Evolutionary conservation across 1,140 invertebrate genomes (phyloP), one percentile per base, ranked within the genome.

Genomic region (Cotesia glomerata): DNA sequence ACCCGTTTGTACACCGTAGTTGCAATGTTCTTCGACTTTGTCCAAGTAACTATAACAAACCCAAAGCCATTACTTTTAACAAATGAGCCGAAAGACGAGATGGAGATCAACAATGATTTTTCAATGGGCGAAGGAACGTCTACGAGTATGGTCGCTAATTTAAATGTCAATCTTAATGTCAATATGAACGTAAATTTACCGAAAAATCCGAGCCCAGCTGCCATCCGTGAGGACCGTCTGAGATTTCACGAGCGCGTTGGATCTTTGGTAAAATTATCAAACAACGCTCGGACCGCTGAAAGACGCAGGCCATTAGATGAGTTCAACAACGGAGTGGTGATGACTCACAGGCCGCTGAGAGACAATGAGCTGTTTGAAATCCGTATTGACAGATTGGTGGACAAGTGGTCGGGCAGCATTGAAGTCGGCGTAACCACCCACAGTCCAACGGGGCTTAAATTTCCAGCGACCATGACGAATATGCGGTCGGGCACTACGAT

Each of bases 401-500:
- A 95, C 80, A 97, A 97, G 84, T 97, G 95, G 95, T 95, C 94
- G 8, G 95, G 95, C 0, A 95, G 94, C 77, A 96, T 97, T 79
- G 95, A 97, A 83, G 95, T 98, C 69, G 97, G 97, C 13, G 94
- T 98, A 8, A 98, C 96, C 0, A 96, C 95, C 45, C 97, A 98
- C 80, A 96, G 96, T 88, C 96, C 97, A 18, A 91, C 91, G 3
- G 91, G 91, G 0, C 88, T 99, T 69, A 93, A 97, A 59, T 98
- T 98, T 86, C 97, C 97, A 32, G 95, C 95, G 1, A 99, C 97
- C 11, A 98, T 99, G 96, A 99, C 97, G 1, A 98, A 98, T 85
- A 95, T 98, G 93, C 90, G 95, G 70, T 94, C 94, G 13, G 96
- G 97, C 1, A 98, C 96, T 2, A 96, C 96, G 3, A 98, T 98